Evolutionary conservation across 2,797 vertebrate species (phyloP).

Genomic region (Rhinatrema bivittatum): DNA sequence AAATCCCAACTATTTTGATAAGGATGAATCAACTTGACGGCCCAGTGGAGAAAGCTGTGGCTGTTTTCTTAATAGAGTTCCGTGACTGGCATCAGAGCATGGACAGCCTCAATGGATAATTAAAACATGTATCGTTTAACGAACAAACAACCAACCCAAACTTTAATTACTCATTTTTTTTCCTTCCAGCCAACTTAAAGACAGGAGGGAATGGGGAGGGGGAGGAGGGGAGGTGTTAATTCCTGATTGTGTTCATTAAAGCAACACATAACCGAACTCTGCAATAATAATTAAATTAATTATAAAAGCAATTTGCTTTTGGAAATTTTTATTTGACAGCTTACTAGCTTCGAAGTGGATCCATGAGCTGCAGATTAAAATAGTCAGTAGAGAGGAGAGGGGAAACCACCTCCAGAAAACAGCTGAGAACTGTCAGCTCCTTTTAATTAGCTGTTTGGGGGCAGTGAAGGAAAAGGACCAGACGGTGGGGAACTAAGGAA

Average conservation of each 20-base stretch:
- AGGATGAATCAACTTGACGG: too few relatives aligned
- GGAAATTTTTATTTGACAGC: constrained; percentile 39
- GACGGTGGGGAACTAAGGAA: background rate
- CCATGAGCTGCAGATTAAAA: background rate
- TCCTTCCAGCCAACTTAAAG: too few relatives aligned
- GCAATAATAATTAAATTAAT: constrained; percentile 56
- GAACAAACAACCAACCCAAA: constrained; percentile 16
- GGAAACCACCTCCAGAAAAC: constrained; percentile 6
- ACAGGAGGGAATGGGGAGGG: constrained; percentile 1
- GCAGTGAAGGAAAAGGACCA: constrained; percentile 29
- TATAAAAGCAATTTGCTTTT: constrained; percentile 50
- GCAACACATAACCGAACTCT: constrained; percentile 31
- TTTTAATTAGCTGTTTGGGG: constrained; percentile 35
- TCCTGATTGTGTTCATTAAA: constrained; percentile 42
- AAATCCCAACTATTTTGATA: too few relatives aligned
- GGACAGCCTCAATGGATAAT: constrained; percentile 21
- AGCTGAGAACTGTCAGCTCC: constrained; percentile 27
- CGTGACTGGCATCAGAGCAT: background rate
- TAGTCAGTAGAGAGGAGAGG: constrained; percentile 24
- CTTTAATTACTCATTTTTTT: constrained; percentile 36
- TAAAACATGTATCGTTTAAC: constrained; percentile 28
- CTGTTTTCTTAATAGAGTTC: too few relatives aligned
- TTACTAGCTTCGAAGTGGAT: constrained; percentile 17
- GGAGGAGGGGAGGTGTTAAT: constrained; percentile 30
- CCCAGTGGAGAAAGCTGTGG: too few relatives aligned